Conservation (phyloP, 2,113 vertebrate genomes). For the Tragelaphus buxtoni region DNA sequence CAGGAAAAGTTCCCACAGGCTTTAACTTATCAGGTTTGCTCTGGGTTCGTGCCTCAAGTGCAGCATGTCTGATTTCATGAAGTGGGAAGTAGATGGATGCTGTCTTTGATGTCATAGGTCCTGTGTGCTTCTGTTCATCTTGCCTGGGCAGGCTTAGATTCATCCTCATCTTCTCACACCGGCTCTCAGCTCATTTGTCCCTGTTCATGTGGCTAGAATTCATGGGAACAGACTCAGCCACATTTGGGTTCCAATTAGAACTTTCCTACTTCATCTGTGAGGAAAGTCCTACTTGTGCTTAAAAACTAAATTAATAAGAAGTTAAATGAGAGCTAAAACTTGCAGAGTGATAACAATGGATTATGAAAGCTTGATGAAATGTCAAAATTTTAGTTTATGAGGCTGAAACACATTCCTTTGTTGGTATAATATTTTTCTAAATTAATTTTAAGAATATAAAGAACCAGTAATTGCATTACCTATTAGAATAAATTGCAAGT, state of each 20-base stretch:
- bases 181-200: background rate
- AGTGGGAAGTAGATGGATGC: background rate
- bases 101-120: background rate
- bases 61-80: fast-evolving
- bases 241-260: background rate
- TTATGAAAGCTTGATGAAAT: background rate
- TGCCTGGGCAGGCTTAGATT: background rate
- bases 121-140: background rate
- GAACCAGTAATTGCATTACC: slow-evolving; percentile 40
- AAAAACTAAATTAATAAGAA: slow-evolving; percentile 20
- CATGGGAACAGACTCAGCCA: background rate
- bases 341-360: background rate
- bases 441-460: slow-evolving; percentile 57
- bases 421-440: slow-evolving; percentile 20
- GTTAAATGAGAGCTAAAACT: background rate
- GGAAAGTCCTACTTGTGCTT: background rate
- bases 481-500: slow-evolving; percentile 44
- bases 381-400: slow-evolving; percentile 27
- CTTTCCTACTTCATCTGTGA: background rate
- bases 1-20: background rate
- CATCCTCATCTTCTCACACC: background rate
- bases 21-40: background rate
- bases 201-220: background rate
- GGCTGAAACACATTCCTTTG: background rate
- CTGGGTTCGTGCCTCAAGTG: background rate